Evolutionary conservation across 2,797 vertebrate species (phyloP), one percentile per base, ranked within the genome.

Genomic region (Cottoperca gobio): DNA sequence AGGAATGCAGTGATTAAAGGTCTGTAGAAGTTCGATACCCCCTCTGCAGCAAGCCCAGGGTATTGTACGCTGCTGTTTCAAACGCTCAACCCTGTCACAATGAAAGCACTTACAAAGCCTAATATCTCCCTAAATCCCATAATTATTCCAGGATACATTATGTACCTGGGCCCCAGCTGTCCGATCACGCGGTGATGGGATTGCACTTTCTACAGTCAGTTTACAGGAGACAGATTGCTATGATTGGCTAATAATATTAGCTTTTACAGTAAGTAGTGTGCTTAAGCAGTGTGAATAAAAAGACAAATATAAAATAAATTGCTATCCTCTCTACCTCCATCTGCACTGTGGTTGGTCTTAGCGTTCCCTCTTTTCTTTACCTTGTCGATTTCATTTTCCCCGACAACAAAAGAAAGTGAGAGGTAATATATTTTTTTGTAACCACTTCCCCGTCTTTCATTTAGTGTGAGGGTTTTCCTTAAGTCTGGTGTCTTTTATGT

Each of bases 81-180:
- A 87, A 87, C 91, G 91, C 86, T 93, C 63, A 76, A 85, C 88
- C 70, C 90, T 87, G 89, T 91, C 91, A 92, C 92, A 93, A 93
- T 91, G 92, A 91, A 91, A 91, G 89, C 88, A 89, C 86, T 94
- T 88, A 94, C 93, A 94, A 94, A 93, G 92, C 88, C 91, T 78
- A 89, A 94, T 89, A 94, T 93, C 89, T 93, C 71, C 68, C 81
- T 92, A 94, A 95, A 95, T 94, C 92, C 91, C 84, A 86, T 94
- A 94, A 94, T 95, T 94, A 94, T 93, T 92, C 86, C 78, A 77
- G 91, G 93, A 93, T 92, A 91, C 88, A 93, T 92, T 89, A 89
- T 93, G 91, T 94, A 94, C 92, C 91, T 94, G 91, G 89, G 84
- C 87, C 86, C 85, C 83, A 72, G 87, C 93, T 89, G 92, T 94